Base-by-base conservation (phyloP, 92 coral and sea anemone genomes). In the Zoanthus solanderi region DNA sequence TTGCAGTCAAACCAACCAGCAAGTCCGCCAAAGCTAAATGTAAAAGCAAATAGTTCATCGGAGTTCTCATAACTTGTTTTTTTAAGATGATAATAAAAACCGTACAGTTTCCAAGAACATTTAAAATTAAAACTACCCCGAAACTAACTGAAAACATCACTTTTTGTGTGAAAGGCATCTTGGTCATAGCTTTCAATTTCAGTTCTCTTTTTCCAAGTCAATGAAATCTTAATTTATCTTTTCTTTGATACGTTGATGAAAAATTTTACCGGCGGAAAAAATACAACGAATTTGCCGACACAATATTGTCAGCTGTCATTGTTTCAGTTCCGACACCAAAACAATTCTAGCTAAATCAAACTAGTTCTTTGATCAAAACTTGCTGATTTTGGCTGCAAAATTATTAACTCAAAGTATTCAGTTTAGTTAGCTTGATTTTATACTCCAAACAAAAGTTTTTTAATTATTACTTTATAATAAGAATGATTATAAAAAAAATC, bases 31-130 rank as follows among this genome's bases (percentile, higher is more conserved):
- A 63, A 23, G 85, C 85, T 12, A 81, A 42, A 46, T 81, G 65
- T 47, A 81, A 53, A 66, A 81, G 85, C 46, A 81, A 65, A 50
- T 81, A 81, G 85, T 81, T 81, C 58, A 81, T 53, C 2, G 75
- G 85, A 42, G 74, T 80, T 61, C 75, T 80, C 75, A 65, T 65
- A 4, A 46, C 46, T 28, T 57, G 61, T 45, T 81, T 81, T 31
- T 81, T 81, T 30, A 66, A 73, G 16, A 81, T 46, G 11, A 81
- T 73, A 6, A 45, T 37, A 23, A 81, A 65, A 67, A 81, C 85
- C 15, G 46, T 37, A 28, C 75, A 65, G 17, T 66, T 81, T 11
- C 75, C 85, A 44, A 81, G 45, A 10, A 65, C 14, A 13, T 81
- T 81, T 12, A 81, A 1, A 23, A 23, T 18, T 17, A 81, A 46